Base-by-base conservation (phyloP, 2,113 vertebrate genomes). In the Glaucomys volans region DNA sequence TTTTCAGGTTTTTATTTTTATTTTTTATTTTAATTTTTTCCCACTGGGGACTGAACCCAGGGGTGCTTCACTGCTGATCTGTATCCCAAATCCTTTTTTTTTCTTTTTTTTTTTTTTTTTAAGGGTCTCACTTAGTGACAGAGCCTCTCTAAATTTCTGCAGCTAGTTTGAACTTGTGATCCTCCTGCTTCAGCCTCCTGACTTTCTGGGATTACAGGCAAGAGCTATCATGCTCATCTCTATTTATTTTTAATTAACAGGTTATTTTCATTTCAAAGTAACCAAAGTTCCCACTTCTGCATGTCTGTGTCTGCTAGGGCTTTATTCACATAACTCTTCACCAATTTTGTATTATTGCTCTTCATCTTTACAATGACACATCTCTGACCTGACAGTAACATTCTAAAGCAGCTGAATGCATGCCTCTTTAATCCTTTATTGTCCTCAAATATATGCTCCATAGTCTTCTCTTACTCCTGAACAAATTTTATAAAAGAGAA, bases 381-480 rank as follows among this genome's bases (percentile, higher is more conserved):
- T 59, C 4, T 71, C 35, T 44, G 14, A 17, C 24, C 28, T 93
- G 76, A 89, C 18, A 57, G 8, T 6, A 2, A 32, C 22, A 35
- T 85, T 95, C 28, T 59, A 79, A 74, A 35, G 20, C 30, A 32
- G 10, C 30, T 75, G 64, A 57, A 75, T 79, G 2, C 1, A 57
- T 57, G 2, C 2, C 35, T 11, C 2, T 74, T 52, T 75, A 79
- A 11, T 2, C 3, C n/a, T 59, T 26, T 32, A 37, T 57, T 66
- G 14, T 2, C 37, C 22, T 52, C 42, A 66, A 66, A 13, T 10
- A n/a, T 17, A 32, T 30, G 1, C 0, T 18, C 17, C 4, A 0
- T 2, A 5, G 52, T 62, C 7, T 30, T 24, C 28, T 89, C 59
- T 1, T 3, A 40, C 14, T 75, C 57, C 8, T 10, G 3, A 54